Evolutionary conservation across 2,888 invertebrate genomes (phyloP).

Genomic region (Lordiphosa andalusiaca): DNA sequence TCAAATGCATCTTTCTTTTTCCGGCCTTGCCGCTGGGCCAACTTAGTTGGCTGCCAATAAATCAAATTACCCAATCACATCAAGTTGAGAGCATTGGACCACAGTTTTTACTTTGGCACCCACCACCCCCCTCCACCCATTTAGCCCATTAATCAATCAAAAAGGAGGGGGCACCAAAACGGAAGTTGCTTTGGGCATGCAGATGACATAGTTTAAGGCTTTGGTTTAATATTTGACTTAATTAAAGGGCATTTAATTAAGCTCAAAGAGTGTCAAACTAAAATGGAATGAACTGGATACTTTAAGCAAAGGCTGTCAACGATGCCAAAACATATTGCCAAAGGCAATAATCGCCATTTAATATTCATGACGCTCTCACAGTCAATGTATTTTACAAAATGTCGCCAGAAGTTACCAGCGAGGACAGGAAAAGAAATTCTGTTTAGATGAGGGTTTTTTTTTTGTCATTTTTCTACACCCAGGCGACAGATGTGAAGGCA

Average conservation of each 20-base stretch:
- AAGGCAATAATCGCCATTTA: constrained; percentile 73
- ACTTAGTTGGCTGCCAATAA: constrained; percentile 57
- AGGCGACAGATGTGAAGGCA: neutral
- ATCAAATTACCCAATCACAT: constrained; percentile 65
- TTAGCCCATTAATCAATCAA: constrained; percentile 41
- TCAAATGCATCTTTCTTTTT: constrained; percentile 8
- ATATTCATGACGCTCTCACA: constrained; percentile 68
- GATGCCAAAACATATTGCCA: constrained; percentile 52
- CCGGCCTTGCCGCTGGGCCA: constrained; percentile 31
- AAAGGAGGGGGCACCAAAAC: constrained; percentile 10
- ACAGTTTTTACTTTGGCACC: constrained; percentile 23
- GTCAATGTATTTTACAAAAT: constrained; percentile 67
- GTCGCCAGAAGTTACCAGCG: constrained; percentile 48
- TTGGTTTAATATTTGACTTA: constrained; percentile 54
- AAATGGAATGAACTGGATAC: constrained; percentile 1
- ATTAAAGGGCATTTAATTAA: constrained; percentile 66
- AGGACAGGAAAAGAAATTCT: constrained; percentile 23
- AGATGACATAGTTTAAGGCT: constrained; percentile 35
- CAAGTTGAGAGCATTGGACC: constrained; percentile 35
- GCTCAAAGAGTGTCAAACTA: constrained; percentile 29
- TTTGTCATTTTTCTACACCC: constrained; percentile 12
- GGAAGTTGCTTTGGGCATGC: constrained; percentile 17
- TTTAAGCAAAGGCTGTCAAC: constrained; percentile 9
- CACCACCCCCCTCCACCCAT: neutral
- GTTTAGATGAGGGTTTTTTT: constrained; percentile 12